Base-by-base conservation (phyloP, 2,888 invertebrate species). In the Lithosia quadra region DNA sequence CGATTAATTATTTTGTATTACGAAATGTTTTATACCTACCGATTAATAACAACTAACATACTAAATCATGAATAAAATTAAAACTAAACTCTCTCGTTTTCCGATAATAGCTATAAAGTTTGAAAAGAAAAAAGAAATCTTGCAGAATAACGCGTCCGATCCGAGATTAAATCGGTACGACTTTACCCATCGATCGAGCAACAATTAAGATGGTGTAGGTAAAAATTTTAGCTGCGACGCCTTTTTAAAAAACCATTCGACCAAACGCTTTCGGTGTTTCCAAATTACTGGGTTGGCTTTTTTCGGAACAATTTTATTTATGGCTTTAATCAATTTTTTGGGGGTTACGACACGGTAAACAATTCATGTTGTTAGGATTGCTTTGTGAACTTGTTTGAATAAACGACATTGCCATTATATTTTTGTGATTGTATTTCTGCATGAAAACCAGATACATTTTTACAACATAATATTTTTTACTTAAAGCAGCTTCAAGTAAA, bases 141-240 rank as follows among this genome's bases (percentile, higher is more conserved):
- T 84, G 73, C 79, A 83, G 85, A 87, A 86, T 87, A 81, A 78
- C 78, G 78, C 83, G 71, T 70, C 67, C 65, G 72, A 79, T 79
- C 73, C 53, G 65, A 86, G 86, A 87, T 88, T 85, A 77, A 82
- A 88, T 88, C 86, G 79, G 71, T 71, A 77, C 83, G 80, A 85
- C 86, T 85, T 79, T 72, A 84, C 78, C 80, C 84, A 82, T 86
- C 84, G 84, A 87, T 86, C 86, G 82, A 78, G 73, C 84, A 83
- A 87, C 87, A 87, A 88, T 88, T 88, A 88, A 87, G 86, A 84
- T 85, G 81, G 80, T 80, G 78, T 78, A 83, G 80, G 83, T 83
- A 82, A 81, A 84, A 83, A 78, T 84, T 84, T 84, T 76, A 79
- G 79, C 81, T 82, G 81, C 80, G 86, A 86, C 85, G 84, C 80